A percentile compares a stretch with the other conserved stretches of the same genome.
These are phyloP conservation scores for Channa maculata DNA, from an alignment of 2,113 vertebrate species.

Conservation along the genomic window DNA sequence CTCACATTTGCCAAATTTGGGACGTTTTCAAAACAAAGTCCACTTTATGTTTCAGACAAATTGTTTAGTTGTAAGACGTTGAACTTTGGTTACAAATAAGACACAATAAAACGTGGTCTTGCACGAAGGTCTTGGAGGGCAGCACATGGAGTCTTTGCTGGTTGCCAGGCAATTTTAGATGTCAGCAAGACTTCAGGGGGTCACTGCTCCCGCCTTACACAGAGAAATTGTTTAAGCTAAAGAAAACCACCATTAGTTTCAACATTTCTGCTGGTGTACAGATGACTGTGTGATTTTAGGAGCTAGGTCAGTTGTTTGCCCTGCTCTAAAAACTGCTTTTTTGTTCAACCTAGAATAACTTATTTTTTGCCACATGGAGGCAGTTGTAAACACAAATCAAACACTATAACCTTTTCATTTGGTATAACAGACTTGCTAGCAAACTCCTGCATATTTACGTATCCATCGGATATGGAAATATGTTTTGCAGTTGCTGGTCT, in stretches of 20 bases:
- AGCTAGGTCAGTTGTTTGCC: too few relatives aligned
- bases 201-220: neutral
- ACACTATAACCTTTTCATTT: too few relatives aligned
- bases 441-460: neutral
- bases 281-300: neutral
- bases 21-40: neutral
- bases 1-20: neutral
- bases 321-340: too few relatives aligned
- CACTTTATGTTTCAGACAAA: neutral
- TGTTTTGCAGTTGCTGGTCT: neutral
- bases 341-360: too few relatives aligned
- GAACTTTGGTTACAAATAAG: neutral
- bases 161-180: conserved; percentile 16
- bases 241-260: neutral
- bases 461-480: neutral
- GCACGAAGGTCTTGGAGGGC: neutral
- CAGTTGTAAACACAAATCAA: too few relatives aligned
- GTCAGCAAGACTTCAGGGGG: neutral
- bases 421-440: neutral
- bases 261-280: neutral
- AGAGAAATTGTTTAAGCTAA: conserved; percentile 4
- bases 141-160: neutral
- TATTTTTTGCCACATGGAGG: too few relatives aligned
- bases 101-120: neutral
- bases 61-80: neutral